Base-by-base conservation (phyloP, 2,113 vertebrate genomes). In the Takifugu bimaculatus region DNA sequence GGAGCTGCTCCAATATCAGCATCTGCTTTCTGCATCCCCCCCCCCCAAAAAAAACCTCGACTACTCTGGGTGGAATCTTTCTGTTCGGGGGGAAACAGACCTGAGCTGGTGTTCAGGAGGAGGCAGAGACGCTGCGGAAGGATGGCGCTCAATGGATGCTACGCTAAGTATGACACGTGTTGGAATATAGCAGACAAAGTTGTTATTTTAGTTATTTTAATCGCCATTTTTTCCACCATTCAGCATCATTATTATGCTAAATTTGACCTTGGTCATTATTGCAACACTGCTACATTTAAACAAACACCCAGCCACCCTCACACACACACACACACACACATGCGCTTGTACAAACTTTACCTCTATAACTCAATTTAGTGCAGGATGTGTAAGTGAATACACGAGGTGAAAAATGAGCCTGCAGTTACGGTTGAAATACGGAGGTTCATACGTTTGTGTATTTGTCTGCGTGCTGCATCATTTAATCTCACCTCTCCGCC, bases 381-480 rank as follows among this genome's bases (percentile, higher is more conserved):
- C 58, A 62, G 60, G 72, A 81, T 72, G 68, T 75, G 72, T 81
- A 82, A 82, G 81, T 80, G 84, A 85, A 81, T 78, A 78, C 70
- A 83, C 76, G 81, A 67, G 63, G 72, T 89, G 82, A 88, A 84
- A 90, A 88, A 88, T 68, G 83, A 82, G 78, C 63, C 26, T n/a
- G 68, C 72, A 75, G 78, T 81, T 78, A 80, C 75, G 62, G 66
- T 27, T 90, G 84, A 87, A 89, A 89, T 85, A 89, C 85, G 80
- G 79, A 82, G 65, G 78, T 69, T 85, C 78, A 74, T 65, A 65
- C 65, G 70, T 80, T 76, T 72, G 65, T 79, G 79, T 78, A 88
- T 88, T 87, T 85, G 77, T 86, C 82, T 79, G 79, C 73, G 78
- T 32, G 61, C 77, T 68, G 78, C 83, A 85, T 89, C 86, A 81